These are phyloP conservation scores for Silurus lanzhouensis DNA, from an alignment of 2,797 vertebrate species.

Conservation along the genomic window DNA sequence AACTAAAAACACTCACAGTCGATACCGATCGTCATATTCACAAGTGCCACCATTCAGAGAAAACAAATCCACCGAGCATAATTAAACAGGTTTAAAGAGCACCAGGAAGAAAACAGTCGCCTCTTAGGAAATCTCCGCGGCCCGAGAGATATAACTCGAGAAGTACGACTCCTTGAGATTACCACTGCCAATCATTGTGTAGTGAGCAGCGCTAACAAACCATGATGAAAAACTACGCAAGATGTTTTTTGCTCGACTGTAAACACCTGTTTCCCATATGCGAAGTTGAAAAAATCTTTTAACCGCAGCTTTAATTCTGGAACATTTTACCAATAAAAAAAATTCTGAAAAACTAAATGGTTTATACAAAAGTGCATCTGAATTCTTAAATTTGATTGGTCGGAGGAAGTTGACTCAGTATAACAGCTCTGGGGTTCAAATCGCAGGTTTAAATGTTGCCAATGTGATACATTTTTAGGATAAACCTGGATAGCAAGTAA, in stretches of 20 bases:
- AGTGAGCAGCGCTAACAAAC: conserved; percentile 30
- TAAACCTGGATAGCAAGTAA: neutral
- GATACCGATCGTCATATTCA: neutral
- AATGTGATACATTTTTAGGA: neutral
- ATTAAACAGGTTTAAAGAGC: conserved; percentile 19
- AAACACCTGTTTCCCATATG: conserved; percentile 39
- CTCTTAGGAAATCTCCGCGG: neutral
- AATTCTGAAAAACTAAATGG: neutral
- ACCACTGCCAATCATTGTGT: conserved; percentile 4
- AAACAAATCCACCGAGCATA: conserved; percentile 23
- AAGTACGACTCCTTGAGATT: conserved; percentile 17
- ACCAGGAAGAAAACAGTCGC: neutral
- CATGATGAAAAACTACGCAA: conserved; percentile 29
- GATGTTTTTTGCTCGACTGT: neutral
- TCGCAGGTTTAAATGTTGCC: neutral
- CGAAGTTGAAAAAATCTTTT: neutral
- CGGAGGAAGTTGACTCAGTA: neutral
- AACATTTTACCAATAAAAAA: neutral
- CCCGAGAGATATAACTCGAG: neutral
- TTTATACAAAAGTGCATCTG: neutral
- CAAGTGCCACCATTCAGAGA: neutral
- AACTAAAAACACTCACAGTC: neutral
- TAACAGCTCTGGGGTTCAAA: neutral
- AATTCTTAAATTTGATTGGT: neutral
- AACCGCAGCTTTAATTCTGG: neutral